These are phyloP conservation scores for Bathynomus jamesi DNA, from an alignment of 1,140 invertebrate species.

Conservation along the genomic window DNA sequence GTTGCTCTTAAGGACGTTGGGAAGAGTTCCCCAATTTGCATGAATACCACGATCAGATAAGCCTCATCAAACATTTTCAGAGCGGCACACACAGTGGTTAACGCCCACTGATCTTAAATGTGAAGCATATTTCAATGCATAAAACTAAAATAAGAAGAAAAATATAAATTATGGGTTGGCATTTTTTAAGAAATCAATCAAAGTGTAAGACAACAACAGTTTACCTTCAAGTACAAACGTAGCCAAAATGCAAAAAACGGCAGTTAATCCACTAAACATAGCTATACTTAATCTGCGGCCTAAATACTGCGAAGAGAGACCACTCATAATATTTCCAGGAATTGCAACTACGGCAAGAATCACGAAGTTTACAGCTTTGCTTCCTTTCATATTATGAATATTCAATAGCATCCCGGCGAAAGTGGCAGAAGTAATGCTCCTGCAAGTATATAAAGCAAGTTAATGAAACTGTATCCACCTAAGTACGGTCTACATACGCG, in stretches of 20 bases:
- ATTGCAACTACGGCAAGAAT: background rate
- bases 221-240: background rate
- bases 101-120: background rate
- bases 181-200: background rate
- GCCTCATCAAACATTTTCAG: background rate
- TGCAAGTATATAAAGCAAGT: too few species aligned
- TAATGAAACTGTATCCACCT: too few species aligned
- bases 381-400: background rate
- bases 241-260: background rate
- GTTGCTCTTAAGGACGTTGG: conserved; percentile 45
- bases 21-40: conserved; percentile 46
- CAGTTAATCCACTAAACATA: background rate
- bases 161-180: background rate
- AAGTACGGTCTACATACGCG: too few species aligned
- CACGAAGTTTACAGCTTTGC: background rate
- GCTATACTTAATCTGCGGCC: background rate
- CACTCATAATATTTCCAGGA: background rate
- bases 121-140: background rate
- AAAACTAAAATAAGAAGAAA: too few species aligned
- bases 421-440: background rate
- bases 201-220: background rate
- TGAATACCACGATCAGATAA: conserved; percentile 40
- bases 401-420: background rate
- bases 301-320: background rate
- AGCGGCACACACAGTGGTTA: background rate